Evolutionary conservation across 2,888 invertebrate species (phyloP).

Genomic region (Drosophila basisetae): DNA sequence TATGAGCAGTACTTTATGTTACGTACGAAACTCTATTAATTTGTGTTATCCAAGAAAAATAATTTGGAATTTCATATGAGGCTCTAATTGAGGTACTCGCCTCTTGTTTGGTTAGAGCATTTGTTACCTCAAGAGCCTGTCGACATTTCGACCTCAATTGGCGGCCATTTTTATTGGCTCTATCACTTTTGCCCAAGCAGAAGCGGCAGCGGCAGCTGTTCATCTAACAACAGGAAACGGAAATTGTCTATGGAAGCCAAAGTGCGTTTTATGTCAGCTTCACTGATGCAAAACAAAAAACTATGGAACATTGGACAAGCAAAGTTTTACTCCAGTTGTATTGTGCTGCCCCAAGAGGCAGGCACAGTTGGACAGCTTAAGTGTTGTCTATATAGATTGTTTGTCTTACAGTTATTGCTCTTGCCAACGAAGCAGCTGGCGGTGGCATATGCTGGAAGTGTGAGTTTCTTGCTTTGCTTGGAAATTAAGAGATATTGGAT

Average conservation of each 20-base stretch:
- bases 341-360: constrained; percentile 36
- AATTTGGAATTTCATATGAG: not conserved
- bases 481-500: not conserved
- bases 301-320: constrained; percentile 7
- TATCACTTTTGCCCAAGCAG: constrained; percentile 47
- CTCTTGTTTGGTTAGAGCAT: not conserved
- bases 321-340: constrained; percentile 46
- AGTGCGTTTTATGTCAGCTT: constrained; percentile 62
- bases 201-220: constrained; percentile 60
- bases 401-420: constrained; percentile 40
- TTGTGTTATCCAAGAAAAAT: not conserved
- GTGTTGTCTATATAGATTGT: constrained; percentile 58
- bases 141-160: constrained; percentile 46
- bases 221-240: constrained; percentile 72
- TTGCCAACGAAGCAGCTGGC: not conserved
- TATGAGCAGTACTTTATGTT: not conserved
- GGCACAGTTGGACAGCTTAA: constrained; percentile 74
- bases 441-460: not conserved
- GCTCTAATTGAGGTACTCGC: not conserved
- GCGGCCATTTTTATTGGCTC: constrained; percentile 64
- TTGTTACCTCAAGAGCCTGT: not conserved
- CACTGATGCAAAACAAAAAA: constrained; percentile 12
- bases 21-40: not conserved
- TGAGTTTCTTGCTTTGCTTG: not conserved
- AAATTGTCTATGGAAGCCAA: constrained; percentile 67